Evolutionary conservation across 2,888 invertebrate species (phyloP).

Genomic region (Drosophila nr. medialis): DNA sequence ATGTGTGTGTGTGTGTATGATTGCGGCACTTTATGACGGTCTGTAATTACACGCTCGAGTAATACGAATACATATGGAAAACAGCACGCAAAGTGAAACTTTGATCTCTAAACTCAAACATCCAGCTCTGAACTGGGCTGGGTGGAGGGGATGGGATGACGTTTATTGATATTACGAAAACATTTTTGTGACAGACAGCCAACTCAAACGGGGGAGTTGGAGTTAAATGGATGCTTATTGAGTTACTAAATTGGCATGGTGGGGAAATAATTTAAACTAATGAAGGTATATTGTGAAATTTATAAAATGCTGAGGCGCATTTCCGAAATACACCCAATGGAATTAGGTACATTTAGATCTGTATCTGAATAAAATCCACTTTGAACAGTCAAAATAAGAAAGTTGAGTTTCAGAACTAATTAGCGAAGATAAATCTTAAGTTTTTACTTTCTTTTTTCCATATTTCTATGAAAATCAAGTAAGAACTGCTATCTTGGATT

Average conservation of each 20-base stretch:
- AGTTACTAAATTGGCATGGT: constrained; percentile 22
- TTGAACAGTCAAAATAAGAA: background rate
- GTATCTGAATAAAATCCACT: background rate
- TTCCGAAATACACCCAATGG: background rate
- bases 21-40: constrained; percentile 27
- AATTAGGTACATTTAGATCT: background rate
- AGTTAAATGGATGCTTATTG: constrained; percentile 28
- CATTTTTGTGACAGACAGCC: constrained; percentile 27
- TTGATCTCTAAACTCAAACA: constrained; percentile 48
- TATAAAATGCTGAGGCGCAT: background rate
- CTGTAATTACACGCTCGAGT: constrained; percentile 61
- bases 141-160: constrained; percentile 1
- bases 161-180: constrained; percentile 42
- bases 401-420: background rate
- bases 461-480: background rate
- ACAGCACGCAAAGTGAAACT: constrained; percentile 52
- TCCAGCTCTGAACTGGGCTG: constrained; percentile 1
- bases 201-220: constrained; percentile 7
- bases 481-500: background rate
- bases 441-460: background rate
- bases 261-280: constrained; percentile 12
- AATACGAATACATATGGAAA: constrained; percentile 27
- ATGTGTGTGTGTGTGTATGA: constrained; percentile 12
- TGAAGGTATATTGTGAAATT: constrained; percentile 16
- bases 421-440: background rate